These are phyloP conservation scores for Macquaria ambigua DNA, from an alignment of 2,113 vertebrate species.

Conservation along the genomic window DNA sequence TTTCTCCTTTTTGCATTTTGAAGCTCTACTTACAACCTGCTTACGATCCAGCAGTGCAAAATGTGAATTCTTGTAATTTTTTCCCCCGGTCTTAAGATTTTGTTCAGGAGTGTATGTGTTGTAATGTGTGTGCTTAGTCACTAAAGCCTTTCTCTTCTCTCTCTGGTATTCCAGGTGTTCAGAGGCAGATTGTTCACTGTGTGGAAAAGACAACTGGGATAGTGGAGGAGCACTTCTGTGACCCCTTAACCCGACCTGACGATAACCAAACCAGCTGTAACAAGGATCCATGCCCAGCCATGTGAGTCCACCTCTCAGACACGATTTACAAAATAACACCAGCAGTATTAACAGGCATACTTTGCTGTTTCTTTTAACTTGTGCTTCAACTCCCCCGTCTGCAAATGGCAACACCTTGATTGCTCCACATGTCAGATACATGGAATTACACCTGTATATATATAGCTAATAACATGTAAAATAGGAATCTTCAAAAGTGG, in stretches of 20 bases:
- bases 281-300: constrained; percentile 90
- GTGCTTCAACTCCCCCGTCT: background rate
- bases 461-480: background rate
- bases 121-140: background rate
- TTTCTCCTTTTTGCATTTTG: too few species aligned
- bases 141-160: background rate
- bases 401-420: background rate
- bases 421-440: background rate
- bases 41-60: too few species aligned
- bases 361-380: background rate
- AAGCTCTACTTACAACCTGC: too few species aligned
- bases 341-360: background rate
- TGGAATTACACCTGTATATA: background rate
- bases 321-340: background rate
- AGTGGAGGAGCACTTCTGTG: constrained; percentile 89
- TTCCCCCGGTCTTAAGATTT: too few species aligned
- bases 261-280: constrained; percentile 88
- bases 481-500: background rate
- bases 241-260: constrained; percentile 85
- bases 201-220: constrained; percentile 88
- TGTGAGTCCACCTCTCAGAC: constrained; percentile 75
- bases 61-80: too few species aligned
- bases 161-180: constrained; percentile 85
- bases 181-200: constrained; percentile 89
- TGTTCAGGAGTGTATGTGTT: too few species aligned